Base-by-base conservation (phyloP, 2,888 invertebrate genomes). In the Heliconius cydno region DNA sequence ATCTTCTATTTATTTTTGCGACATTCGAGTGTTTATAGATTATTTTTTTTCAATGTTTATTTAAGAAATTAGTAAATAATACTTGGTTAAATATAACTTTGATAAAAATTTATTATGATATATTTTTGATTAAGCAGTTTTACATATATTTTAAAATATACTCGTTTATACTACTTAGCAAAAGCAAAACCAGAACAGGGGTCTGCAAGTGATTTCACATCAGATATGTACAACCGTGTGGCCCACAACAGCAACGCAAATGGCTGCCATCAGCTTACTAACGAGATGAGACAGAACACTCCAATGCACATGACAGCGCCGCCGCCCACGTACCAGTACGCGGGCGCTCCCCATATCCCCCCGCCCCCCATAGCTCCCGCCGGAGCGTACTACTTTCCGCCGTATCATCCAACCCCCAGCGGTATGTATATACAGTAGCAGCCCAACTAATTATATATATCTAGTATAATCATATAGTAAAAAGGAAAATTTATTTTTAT, bases 211-310 rank as follows among this genome's bases (percentile, higher is more conserved):
- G 60, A 74, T 25, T 38, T 78, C 22, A 9, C 19, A 38, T 25
- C 28, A 25, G 52, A 65, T 57, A 22, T 46, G 19, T 2, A 25
- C n/a, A 65, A 52, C 7, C 28, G 34, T 1, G 19, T 38, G 7
- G 38, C 46, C 3, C 57, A 13, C 57, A 73, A n/a, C 13, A 71
- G 12, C n/a, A 77, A 52, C 34, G 38, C 12, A 10, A 73, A 78
- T 13, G 52, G 78, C 10, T 38, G 30, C 13, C 78, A 78, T 46
- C 78, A 66, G 12, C 57, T 66, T n/a, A 22, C 65, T 10, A 73
- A 78, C n/a, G 78, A 72, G 10, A 71, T 72, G 28, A 78, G 22
- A 13, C 19, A 12, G 9, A 34, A 73, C 2, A 22, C n/a, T 6
- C 73, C 34, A n/a, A 13, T 57, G 25, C 60, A 34, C 34, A 34